These are phyloP conservation scores for Bombus difficillimus DNA, from an alignment of 1,140 invertebrate genomes.

Conservation along the genomic window DNA sequence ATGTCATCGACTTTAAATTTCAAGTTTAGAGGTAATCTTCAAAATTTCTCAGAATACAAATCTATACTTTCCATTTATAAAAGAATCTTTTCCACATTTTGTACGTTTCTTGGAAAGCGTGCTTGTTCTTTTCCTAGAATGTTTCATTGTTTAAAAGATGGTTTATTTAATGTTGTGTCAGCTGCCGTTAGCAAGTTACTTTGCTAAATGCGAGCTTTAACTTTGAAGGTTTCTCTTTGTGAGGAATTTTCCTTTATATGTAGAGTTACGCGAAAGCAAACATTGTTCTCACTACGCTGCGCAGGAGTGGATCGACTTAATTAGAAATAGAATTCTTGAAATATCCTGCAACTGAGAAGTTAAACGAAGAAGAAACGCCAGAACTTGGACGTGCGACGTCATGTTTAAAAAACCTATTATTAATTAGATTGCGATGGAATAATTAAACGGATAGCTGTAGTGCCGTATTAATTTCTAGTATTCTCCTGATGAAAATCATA, in stretches of 20 bases:
- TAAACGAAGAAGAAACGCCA: not conserved
- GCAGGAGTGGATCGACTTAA: not conserved
- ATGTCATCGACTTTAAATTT: too few species aligned
- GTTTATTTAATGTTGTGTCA: not conserved
- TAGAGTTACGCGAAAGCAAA: not conserved
- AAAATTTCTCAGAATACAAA: too few species aligned
- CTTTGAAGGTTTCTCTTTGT: not conserved
- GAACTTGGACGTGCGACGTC: not conserved
- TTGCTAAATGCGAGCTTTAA: not conserved
- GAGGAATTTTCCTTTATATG: not conserved
- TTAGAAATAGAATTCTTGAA: conserved; percentile 16
- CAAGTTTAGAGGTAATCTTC: too few species aligned
- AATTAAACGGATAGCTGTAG: too few species aligned
- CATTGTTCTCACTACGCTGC: not conserved
- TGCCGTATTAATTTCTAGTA: not conserved
- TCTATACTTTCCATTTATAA: too few species aligned
- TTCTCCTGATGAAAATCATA: not conserved
- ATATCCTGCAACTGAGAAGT: not conserved
- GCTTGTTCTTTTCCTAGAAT: not conserved
- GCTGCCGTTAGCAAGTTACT: not conserved
- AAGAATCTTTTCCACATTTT: not conserved
- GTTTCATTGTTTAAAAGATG: not conserved
- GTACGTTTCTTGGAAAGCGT: not conserved
- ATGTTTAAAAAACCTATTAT: not conserved
- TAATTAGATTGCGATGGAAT: not conserved